Evolutionary conservation across 53 echinoderm and acorn worm genomes (phyloP).

Genomic region (Holothuria leucospilota): DNA sequence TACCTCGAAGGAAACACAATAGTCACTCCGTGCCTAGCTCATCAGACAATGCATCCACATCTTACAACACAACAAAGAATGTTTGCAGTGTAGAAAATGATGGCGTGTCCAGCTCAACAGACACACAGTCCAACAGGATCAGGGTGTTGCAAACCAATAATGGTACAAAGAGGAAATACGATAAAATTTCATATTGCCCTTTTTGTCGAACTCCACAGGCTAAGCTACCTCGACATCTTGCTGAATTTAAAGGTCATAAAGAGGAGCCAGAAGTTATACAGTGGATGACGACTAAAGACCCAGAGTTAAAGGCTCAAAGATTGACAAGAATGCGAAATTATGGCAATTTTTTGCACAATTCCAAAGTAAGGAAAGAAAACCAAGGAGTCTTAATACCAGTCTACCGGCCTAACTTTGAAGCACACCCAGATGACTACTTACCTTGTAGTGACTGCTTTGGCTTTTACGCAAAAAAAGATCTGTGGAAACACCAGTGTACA

Average conservation of each 20-base stretch:
- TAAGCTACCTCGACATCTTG: constrained; percentile 67
- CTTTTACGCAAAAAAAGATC: constrained; percentile 55
- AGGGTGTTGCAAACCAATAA: constrained; percentile 67
- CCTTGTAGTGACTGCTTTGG: constrained; percentile 61
- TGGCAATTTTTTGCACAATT: constrained; percentile 76
- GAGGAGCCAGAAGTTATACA: constrained; percentile 58
- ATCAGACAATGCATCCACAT: too few relatives aligned
- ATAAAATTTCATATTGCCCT: constrained; percentile 68
- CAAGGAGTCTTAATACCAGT: constrained; percentile 58
- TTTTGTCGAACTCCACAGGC: constrained; percentile 57
- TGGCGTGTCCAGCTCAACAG: constrained; percentile 12
- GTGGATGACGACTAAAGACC: constrained; percentile 65
- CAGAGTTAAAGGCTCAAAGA: constrained; percentile 58
- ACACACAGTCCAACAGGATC: constrained; percentile 15
- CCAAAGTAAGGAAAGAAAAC: constrained; percentile 58
- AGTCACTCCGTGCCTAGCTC: too few relatives aligned
- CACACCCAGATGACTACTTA: constrained; percentile 48
- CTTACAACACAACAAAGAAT: not conserved
- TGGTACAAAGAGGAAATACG: constrained; percentile 67
- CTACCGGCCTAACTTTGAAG: constrained; percentile 56
- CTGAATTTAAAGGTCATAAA: constrained; percentile 59
- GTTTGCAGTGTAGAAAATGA: not conserved
- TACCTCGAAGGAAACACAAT: not conserved
- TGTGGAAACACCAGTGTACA: constrained; percentile 74
- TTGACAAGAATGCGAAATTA: constrained; percentile 74